Base-by-base conservation (phyloP, 1,140 invertebrate genomes). In the Solenopsis fugax region DNA sequence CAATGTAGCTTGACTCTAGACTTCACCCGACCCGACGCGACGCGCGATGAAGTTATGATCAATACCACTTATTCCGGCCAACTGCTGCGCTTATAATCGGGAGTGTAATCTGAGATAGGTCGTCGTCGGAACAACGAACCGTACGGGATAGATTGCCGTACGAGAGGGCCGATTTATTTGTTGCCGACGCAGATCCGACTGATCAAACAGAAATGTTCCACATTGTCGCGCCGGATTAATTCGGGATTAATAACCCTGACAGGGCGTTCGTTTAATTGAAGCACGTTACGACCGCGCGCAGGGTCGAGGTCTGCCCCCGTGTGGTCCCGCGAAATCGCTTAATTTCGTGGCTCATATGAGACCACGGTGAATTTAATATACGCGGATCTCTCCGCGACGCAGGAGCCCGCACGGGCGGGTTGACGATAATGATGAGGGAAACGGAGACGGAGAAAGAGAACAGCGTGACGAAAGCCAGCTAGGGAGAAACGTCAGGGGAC, bases 341-440 rank as follows among this genome's bases (percentile, higher is more conserved):
- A 92, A 94, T 94, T 94, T 93, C 91, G 91, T 91, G 91, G 92
- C 90, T 93, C 91, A 87, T 92, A 91, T 90, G 90, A 88, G 84
- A 86, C 88, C 73, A 91, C 90, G 92, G 88, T 88, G 89, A 91
- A 91, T 93, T 93, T 93, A 93, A 93, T 93, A 92, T 92, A 91
- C 87, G 86, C 78, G 85, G 86, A 88, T 41, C 41, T 41, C 41
- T 41, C 69, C 75, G 72, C 77, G n/a, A 29, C 21, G 58, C 77
- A 13, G 67, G 67, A 75, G 80, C 48, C 67, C 89, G 87, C 81
- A 93, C 88, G 92, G 78, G 76, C 85, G 87, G 81, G 85, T 93
- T 89, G 89, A 90, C 85, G 90, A 89, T 92, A 89, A 92, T 90
- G 87, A 90, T 29, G 88, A 89, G 87, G 80, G 76, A 85, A 88